Conservation (phyloP, 2,113 vertebrate species). For the Sphyrna mokarran region DNA sequence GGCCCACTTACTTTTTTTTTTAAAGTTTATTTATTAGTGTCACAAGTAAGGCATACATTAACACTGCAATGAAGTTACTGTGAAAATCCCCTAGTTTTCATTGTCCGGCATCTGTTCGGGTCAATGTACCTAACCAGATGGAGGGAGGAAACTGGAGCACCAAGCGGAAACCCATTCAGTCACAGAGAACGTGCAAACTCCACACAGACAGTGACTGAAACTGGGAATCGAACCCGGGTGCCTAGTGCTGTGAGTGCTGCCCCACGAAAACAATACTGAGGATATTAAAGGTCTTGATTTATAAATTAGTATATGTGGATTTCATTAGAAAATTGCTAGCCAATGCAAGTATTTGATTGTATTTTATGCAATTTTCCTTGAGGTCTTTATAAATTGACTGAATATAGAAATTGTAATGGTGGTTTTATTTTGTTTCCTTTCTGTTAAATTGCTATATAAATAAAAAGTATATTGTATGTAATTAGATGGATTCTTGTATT, state of each 20-base stretch:
- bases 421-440: neutral
- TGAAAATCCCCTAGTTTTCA: too few relatives aligned
- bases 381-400: neutral
- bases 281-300: neutral
- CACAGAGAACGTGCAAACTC: too few relatives aligned
- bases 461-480: neutral
- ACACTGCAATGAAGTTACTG: too few relatives aligned
- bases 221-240: too few relatives aligned
- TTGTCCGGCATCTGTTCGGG: too few relatives aligned
- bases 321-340: neutral
- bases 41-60: too few relatives aligned
- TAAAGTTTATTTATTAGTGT: too few relatives aligned
- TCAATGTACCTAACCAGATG: too few relatives aligned
- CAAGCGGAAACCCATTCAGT: too few relatives aligned
- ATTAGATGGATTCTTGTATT: neutral
- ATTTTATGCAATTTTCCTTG: neutral
- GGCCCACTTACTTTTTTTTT: neutral
- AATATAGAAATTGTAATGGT: neutral
- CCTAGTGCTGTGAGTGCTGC: too few relatives aligned
- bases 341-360: neutral
- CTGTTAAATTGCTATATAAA: neutral
- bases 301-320: neutral
- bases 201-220: too few relatives aligned
- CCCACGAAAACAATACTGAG: neutral
- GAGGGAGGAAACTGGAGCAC: too few relatives aligned